Conservation (phyloP, 2,888 invertebrate species). For the Podabrus alpinus region DNA sequence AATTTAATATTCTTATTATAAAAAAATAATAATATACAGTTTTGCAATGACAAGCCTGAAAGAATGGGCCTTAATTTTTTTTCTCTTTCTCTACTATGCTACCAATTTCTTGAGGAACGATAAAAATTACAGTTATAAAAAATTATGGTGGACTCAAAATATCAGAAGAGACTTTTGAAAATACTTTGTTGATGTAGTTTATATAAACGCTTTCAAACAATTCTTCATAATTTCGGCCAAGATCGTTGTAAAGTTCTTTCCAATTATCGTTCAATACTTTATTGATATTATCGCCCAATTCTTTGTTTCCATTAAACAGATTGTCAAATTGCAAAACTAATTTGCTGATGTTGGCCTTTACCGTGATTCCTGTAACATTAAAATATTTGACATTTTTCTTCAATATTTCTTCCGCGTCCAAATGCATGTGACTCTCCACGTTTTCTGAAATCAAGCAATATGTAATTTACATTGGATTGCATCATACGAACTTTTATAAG, state of each 20-base stretch:
- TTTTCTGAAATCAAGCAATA: neutral
- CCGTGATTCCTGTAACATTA: neutral
- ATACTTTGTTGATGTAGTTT: neutral
- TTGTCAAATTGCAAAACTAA: slow-evolving; percentile 62
- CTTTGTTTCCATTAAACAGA: slow-evolving; percentile 66
- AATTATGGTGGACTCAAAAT: neutral
- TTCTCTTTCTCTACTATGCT: no score
- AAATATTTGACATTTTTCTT: neutral
- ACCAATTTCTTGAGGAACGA: no score
- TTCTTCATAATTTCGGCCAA: slow-evolving; percentile 67
- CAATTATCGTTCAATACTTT: slow-evolving; percentile 70
- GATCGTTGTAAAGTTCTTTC: slow-evolving; percentile 67
- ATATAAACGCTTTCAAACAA: slow-evolving; percentile 60
- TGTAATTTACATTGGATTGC: no score
- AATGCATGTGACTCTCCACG: neutral
- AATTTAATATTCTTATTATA: no score
- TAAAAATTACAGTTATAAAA: no score
- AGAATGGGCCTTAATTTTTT: no score
- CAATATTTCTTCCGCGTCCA: neutral
- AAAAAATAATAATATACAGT: no score
- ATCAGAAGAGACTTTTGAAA: slow-evolving; percentile 57
- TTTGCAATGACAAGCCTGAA: no score
- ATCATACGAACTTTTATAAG: no score
- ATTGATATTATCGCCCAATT: slow-evolving; percentile 68
- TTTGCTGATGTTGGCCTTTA: neutral